Conservation (phyloP, 2,797 vertebrate species). For the Dermochelys coriacea region DNA sequence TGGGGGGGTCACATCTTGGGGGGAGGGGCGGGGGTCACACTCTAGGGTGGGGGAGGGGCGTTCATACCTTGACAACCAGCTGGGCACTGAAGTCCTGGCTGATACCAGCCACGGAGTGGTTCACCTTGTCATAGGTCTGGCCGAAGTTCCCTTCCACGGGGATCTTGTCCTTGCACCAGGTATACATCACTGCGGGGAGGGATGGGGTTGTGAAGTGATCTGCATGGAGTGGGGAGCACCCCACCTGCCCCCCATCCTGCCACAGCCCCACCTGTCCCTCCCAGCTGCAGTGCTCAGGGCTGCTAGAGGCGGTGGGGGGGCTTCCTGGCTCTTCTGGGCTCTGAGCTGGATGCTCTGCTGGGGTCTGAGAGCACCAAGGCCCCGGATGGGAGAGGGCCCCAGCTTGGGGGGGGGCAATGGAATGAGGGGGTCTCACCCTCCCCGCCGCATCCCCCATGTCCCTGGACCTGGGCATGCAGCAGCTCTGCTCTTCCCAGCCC, state of each 20-base stretch:
- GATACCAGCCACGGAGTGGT: slow-evolving; percentile 80
- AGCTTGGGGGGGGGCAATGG: no score
- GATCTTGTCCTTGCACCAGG: slow-evolving; percentile 80
- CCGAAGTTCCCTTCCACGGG: slow-evolving; percentile 88
- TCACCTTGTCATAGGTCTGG: slow-evolving; percentile 85
- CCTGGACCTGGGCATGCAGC: no score
- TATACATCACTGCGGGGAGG: slow-evolving; percentile 66
- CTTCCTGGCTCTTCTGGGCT: background rate
- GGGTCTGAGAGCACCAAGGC: accelerated
- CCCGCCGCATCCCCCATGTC: background rate
- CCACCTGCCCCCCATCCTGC: accelerated
- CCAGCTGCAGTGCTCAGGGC: background rate
- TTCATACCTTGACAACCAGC: slow-evolving; percentile 79
- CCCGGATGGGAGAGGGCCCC: no score
- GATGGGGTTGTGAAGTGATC: accelerated
- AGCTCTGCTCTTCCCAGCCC: no score
- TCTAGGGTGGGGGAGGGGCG: background rate
- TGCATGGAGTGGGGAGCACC: accelerated
- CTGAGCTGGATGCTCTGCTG: background rate
- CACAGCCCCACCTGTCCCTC: background rate
- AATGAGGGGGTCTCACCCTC: background rate
- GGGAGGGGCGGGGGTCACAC: background rate
- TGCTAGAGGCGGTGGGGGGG: background rate
- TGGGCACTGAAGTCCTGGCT: slow-evolving; percentile 82
- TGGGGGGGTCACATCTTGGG: background rate